These are phyloP conservation scores for Syngnathus acus DNA, from an alignment of 2,797 vertebrate genomes.

Conservation along the genomic window DNA sequence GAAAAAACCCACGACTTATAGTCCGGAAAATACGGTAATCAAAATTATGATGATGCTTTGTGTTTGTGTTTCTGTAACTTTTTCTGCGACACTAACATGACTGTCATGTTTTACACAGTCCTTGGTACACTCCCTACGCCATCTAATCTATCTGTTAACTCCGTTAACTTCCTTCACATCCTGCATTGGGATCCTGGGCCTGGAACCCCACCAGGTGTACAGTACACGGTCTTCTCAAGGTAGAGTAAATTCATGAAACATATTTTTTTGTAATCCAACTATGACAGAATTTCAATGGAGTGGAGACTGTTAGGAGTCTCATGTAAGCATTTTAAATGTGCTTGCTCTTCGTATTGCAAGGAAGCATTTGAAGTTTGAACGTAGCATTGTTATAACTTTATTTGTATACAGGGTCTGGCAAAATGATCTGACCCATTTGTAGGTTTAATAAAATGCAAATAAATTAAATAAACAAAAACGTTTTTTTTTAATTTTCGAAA, in stretches of 20 bases:
- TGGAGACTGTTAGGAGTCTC: background rate
- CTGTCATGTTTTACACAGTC: conserved; percentile 15
- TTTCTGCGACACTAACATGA: background rate
- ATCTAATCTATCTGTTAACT: conserved; percentile 5
- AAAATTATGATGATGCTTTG: background rate
- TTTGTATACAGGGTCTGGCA: no score
- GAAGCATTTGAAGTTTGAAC: background rate
- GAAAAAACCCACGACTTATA: no score
- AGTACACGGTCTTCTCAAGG: conserved; percentile 23
- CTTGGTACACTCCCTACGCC: conserved; percentile 28
- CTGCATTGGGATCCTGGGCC: conserved; percentile 40
- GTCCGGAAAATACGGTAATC: background rate
- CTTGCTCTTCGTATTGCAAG: background rate
- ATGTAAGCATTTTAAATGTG: background rate
- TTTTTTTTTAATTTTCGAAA: no score
- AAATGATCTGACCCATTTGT: no score
- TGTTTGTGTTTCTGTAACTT: background rate
- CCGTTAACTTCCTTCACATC: conserved; percentile 34
- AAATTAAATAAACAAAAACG: no score
- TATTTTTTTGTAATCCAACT: background rate
- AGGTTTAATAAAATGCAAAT: no score
- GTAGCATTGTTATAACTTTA: background rate
- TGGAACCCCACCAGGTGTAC: conserved; percentile 28
- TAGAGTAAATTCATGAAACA: conserved; percentile 3
- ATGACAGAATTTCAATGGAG: background rate